phyloP scores from a whole-genome alignment of 2,888 invertebrate species.

The Plemyria rubiginata region DNA sequence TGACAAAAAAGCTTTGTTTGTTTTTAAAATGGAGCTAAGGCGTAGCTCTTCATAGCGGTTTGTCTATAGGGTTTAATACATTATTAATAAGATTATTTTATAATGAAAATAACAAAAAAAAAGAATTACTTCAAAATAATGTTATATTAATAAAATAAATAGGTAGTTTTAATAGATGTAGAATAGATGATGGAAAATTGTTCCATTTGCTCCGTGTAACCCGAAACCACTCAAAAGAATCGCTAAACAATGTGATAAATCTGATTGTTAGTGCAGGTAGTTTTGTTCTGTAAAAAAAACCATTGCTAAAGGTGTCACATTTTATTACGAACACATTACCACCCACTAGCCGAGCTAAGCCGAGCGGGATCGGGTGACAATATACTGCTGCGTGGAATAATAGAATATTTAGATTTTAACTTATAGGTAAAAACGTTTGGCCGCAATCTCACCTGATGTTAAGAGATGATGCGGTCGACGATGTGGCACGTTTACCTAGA shows the following conservation, averaged over 20 bases:
- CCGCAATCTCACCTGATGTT: too few species aligned
- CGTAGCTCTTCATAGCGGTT: neutral
- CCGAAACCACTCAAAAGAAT: neutral
- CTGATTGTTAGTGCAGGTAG: slow-evolving; percentile 5
- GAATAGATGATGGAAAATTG: too few species aligned
- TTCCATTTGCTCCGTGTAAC: neutral
- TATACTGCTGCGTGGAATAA: neutral
- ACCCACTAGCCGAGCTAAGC: slow-evolving; percentile 12
- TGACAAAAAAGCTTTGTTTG: slow-evolving; percentile 22
- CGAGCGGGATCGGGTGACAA: slow-evolving; percentile 13
- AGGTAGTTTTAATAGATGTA: too few species aligned
- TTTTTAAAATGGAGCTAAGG: neutral
- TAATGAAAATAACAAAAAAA: too few species aligned
- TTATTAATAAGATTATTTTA: too few species aligned
- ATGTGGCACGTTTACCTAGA: too few species aligned
- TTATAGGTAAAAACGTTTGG: too few species aligned
- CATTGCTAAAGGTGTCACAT: slow-evolving; percentile 23
- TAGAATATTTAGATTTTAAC: too few species aligned
- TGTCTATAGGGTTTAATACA: too few species aligned
- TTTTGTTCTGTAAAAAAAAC: slow-evolving; percentile 14
- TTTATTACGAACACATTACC: slow-evolving; percentile 19
- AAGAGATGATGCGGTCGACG: too few species aligned
- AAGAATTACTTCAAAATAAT: too few species aligned
- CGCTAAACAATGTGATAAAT: slow-evolving; percentile 15
- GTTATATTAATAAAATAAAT: too few species aligned